Percentiles rank a stretch among this genome's conserved stretches.
phyloP scores from a whole-genome alignment of 1,140 invertebrate species.

The Pollicipes pollicipes region DNA sequence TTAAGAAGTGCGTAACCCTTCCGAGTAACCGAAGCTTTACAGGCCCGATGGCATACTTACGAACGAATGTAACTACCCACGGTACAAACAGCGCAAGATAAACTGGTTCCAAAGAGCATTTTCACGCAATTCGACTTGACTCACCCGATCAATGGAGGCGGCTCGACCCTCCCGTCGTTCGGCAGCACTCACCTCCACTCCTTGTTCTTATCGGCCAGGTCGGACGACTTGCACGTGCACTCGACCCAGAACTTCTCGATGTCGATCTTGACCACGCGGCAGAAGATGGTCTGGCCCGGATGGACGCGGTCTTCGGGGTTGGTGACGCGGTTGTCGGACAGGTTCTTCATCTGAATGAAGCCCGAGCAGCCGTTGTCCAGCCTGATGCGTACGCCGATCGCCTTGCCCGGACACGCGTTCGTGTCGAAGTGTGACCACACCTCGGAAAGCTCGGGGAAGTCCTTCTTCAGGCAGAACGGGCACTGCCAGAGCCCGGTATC shows the following conservation, averaged over 20 bases:
- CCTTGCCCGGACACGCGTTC: constrained; percentile 83
- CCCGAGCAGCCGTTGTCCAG: constrained; percentile 88
- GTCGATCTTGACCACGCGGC: constrained; percentile 88
- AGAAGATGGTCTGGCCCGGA: constrained; percentile 71
- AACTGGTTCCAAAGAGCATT: no score
- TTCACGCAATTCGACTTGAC: no score
- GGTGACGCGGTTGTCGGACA: constrained; percentile 82
- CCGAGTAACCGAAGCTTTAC: no score
- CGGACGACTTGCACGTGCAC: constrained; percentile 81
- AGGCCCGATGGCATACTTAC: no score
- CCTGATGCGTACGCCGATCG: constrained; percentile 70
- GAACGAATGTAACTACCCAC: no score
- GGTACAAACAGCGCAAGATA: no score
- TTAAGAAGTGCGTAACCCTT: no score
- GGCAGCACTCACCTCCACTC: constrained; percentile 42
- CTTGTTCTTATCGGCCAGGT: constrained; percentile 74
- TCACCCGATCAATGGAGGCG: no score
- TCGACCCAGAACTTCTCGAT: constrained; percentile 86
- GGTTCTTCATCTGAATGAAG: constrained; percentile 85
- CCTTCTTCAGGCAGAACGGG: constrained; percentile 88
- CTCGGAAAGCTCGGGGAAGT: constrained; percentile 86
- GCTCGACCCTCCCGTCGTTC: no score
- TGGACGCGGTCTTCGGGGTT: constrained; percentile 84
- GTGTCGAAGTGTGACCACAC: constrained; percentile 97
- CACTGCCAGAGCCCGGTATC: constrained; percentile 92